Conservation (phyloP, 35 echinoderm and acorn worm species). For the Apostichopus japonicus region DNA sequence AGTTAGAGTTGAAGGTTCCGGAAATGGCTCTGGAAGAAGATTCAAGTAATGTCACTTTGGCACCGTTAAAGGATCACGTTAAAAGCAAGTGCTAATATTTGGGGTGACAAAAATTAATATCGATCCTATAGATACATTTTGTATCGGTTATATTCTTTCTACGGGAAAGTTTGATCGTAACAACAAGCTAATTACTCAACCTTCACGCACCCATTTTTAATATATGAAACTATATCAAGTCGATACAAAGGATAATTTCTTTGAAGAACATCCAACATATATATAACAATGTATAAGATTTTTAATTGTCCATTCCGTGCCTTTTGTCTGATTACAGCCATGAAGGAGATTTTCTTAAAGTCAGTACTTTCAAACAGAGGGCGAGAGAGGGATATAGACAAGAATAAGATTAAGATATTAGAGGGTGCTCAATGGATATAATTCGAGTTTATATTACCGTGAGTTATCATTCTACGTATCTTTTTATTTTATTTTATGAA, state of each 20-base stretch:
- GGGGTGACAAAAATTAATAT: background rate
- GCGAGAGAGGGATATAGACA: too few species aligned
- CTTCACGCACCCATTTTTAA: background rate
- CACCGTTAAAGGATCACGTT: constrained; percentile 5
- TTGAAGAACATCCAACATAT: background rate
- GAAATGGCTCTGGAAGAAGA: background rate
- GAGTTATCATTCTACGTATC: too few species aligned
- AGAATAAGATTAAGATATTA: too few species aligned
- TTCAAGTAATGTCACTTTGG: background rate
- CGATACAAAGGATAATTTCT: background rate
- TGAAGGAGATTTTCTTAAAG: background rate
- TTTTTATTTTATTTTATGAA: too few species aligned
- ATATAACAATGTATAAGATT: background rate
- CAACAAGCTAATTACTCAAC: background rate
- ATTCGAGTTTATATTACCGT: too few species aligned
- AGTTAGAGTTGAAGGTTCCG: background rate
- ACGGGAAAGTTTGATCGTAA: background rate
- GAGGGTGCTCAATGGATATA: too few species aligned
- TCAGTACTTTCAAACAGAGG: too few species aligned
- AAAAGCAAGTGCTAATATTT: constrained; percentile 3
- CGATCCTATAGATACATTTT: background rate
- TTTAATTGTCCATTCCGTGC: background rate
- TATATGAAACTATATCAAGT: constrained; percentile 1
- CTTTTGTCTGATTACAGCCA: background rate
- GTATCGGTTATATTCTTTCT: background rate